Percentiles rank a stretch among this genome's conserved stretches.
phyloP scores from a whole-genome alignment of 2,797 vertebrate genomes.

The Rhinophrynus dorsalis region DNA sequence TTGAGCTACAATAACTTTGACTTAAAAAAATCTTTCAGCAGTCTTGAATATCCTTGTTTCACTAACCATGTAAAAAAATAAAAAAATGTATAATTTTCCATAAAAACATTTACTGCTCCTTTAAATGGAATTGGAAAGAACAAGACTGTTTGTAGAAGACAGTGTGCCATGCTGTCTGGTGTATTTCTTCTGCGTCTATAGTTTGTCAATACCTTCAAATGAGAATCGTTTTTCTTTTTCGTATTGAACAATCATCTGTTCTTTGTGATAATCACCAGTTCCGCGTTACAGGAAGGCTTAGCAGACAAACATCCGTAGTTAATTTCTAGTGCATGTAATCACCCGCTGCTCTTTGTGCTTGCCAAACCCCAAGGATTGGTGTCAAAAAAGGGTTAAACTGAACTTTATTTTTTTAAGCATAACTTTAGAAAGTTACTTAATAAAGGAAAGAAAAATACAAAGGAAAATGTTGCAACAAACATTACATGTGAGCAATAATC shows the following conservation, averaged over 20 bases:
- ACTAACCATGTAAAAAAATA: not conserved
- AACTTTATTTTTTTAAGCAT: not conserved
- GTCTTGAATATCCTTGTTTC: not conserved
- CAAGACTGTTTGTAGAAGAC: not conserved
- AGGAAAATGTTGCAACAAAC: not conserved
- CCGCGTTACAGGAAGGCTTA: not conserved
- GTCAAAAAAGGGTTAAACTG: not conserved
- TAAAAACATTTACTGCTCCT: no score
- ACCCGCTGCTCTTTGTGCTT: constrained; percentile 35
- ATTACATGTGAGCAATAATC: not conserved
- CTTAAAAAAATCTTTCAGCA: no score
- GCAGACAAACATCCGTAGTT: not conserved
- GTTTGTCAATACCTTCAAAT: not conserved
- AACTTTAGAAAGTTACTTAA: not conserved
- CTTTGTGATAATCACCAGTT: not conserved
- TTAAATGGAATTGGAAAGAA: not conserved
- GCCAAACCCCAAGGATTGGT: constrained; percentile 36
- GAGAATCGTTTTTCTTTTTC: not conserved
- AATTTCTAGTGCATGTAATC: not conserved
- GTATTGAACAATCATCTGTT: not conserved
- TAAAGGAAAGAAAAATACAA: not conserved
- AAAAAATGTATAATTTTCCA: not conserved
- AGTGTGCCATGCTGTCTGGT: not conserved
- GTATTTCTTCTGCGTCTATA: not conserved
- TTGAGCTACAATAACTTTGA: no score